Evolutionary conservation across 64 coral and sea anemone genomes (phyloP).

Genomic region (Montipora sp.): DNA sequence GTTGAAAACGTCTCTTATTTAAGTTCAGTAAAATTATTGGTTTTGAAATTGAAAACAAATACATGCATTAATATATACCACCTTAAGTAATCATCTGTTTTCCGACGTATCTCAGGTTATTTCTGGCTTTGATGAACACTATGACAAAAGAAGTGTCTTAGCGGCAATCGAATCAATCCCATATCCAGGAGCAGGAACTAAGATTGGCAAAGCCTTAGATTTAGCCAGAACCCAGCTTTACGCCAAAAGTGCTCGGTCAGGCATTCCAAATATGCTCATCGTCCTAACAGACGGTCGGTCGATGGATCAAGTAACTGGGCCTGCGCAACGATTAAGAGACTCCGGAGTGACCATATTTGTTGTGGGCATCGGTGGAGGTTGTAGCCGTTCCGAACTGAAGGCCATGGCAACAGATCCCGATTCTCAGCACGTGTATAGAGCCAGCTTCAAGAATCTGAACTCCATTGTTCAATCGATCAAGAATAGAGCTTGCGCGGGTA

Average conservation of each 20-base stretch:
- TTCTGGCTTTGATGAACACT: constrained; percentile 6
- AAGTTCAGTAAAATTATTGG: too few species aligned
- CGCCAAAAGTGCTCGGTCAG: neutral
- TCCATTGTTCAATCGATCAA: constrained; percentile 49
- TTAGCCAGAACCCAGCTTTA: constrained; percentile 3
- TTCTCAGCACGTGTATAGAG: constrained; percentile 49
- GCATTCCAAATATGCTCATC: constrained; percentile 10
- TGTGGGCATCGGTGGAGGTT: constrained; percentile 53
- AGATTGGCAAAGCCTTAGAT: constrained; percentile 10
- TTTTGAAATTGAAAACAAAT: too few species aligned
- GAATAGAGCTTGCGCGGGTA: constrained; percentile 71
- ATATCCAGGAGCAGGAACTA: constrained; percentile 3
- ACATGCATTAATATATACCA: too few species aligned
- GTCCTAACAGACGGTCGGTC: constrained; percentile 22
- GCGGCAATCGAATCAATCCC: constrained; percentile 10
- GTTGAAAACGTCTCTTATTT: too few species aligned
- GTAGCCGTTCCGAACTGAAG: neutral
- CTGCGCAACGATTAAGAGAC: constrained; percentile 35
- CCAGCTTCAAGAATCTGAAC: constrained; percentile 48
- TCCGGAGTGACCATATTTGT: constrained; percentile 39
- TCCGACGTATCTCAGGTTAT: neutral
- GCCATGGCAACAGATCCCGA: constrained; percentile 65
- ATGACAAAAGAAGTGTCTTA: constrained; percentile 3
- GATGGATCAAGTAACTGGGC: constrained; percentile 3
- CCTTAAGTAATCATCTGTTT: neutral